Evolutionary conservation across 1,140 invertebrate genomes (phyloP).

Genomic region (Orchestia grillus): DNA sequence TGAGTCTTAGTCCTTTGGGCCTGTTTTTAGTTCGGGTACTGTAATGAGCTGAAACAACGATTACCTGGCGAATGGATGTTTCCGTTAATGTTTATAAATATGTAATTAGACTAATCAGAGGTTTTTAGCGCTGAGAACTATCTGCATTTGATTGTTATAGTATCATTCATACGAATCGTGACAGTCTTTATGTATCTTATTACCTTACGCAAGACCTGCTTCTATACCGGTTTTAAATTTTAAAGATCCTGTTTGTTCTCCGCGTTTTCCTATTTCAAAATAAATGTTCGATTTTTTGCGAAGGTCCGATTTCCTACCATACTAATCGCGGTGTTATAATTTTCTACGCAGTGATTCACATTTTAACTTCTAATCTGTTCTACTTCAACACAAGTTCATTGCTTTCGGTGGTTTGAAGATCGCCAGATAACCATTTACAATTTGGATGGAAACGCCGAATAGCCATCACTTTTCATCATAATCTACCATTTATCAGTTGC

Average conservation of each 20-base stretch:
- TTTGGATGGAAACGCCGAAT: neutral
- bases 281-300: neutral
- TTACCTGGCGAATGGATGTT: neutral
- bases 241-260: neutral
- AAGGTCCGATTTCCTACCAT: neutral
- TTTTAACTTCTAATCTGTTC: neutral
- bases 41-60: neutral
- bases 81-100: neutral
- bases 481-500: constrained; percentile 5
- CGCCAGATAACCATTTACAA: neutral
- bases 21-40: neutral
- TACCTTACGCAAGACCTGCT: no score
- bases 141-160: no score
- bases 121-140: neutral
- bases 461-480: neutral
- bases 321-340: neutral
- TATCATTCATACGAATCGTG: no score
- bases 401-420: neutral
- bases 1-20: neutral
- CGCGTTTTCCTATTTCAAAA: neutral
- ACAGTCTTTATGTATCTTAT: no score
- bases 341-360: neutral
- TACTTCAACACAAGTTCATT: neutral
- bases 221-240: no score
- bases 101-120: neutral